A percentile compares a stretch with the other conserved stretches of the same genome.
Conservation (phyloP, 1,140 invertebrate genomes). For the Halictus rubicundus region DNA sequence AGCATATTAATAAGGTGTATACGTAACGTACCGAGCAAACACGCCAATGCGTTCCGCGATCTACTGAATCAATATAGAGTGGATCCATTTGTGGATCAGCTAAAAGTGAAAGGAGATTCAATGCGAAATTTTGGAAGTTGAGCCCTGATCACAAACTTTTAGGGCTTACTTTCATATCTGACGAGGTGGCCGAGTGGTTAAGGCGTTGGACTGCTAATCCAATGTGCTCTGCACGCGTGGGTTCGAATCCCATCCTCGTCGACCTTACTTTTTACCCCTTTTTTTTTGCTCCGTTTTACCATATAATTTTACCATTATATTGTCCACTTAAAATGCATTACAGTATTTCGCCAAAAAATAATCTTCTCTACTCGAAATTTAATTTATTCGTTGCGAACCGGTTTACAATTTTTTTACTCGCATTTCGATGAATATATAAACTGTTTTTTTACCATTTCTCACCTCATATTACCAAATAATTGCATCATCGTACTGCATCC, state of each 20-base stretch:
- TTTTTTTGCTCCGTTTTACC: background rate
- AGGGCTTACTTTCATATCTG: constrained; percentile 62
- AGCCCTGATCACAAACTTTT: constrained; percentile 21
- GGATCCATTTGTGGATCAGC: background rate
- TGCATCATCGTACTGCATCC: no score
- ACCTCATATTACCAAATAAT: no score
- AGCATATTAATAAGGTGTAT: no score
- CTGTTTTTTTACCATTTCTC: no score
- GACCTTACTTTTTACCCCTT: constrained; percentile 64
- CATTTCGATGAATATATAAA: no score
- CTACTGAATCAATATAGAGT: background rate
- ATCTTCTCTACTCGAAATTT: background rate
- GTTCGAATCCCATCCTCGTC: constrained; percentile 95
- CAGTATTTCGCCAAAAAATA: background rate
- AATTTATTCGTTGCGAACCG: no score
- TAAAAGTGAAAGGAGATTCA: background rate
- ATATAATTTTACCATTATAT: background rate
- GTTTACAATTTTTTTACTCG: no score
- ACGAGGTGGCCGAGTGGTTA: constrained; percentile 95
- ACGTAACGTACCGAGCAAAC: background rate
- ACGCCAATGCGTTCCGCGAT: background rate
- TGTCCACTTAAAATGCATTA: background rate
- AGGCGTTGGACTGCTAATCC: constrained; percentile 93
- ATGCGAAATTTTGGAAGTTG: constrained; percentile 13
- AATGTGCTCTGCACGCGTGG: constrained; percentile 90